A percentile compares a stretch with the other conserved stretches of the same genome.
Evolutionary conservation across 2,888 invertebrate genomes (phyloP).

Genomic region (Himalopsyche tibetana): DNA sequence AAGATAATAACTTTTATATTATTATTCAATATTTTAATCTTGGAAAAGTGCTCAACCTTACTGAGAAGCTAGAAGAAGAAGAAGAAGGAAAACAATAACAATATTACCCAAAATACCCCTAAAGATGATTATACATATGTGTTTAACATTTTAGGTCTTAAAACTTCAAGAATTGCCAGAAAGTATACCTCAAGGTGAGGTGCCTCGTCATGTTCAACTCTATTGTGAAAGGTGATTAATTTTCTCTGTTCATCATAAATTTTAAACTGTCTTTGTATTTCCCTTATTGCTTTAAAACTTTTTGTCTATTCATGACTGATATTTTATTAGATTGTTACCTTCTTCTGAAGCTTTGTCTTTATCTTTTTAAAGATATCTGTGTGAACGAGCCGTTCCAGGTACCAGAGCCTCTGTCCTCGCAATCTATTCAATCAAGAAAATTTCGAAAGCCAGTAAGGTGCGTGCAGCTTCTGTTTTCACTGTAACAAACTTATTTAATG

Average conservation of each 20-base stretch:
- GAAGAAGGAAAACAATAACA: no score
- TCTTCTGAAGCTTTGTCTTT: not conserved
- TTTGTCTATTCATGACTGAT: no score
- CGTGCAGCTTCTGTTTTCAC: slow-evolving; percentile 65
- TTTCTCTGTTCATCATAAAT: not conserved
- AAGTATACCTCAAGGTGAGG: slow-evolving; percentile 93
- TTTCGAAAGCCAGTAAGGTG: slow-evolving; percentile 80
- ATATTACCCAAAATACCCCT: no score
- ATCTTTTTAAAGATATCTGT: slow-evolving; percentile 74
- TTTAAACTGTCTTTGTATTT: not conserved
- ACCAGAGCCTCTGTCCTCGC: slow-evolving; percentile 95
- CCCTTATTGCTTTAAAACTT: no score
- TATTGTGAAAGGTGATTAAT: slow-evolving; percentile 88
- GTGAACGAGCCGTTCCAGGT: slow-evolving; percentile 97
- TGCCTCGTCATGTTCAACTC: slow-evolving; percentile 96
- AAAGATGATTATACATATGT: not conserved
- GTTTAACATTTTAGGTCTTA: slow-evolving; percentile 77
- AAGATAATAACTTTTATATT: no score
- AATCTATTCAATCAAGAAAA: slow-evolving; percentile 96
- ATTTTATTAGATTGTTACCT: no score
- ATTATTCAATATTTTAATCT: not conserved
- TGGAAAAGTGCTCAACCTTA: no score
- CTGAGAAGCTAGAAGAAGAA: no score
- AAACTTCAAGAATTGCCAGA: slow-evolving; percentile 98
- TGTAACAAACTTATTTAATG: not conserved